Conservation (phyloP, 2,888 invertebrate species). For the Tetranychus piercei region DNA sequence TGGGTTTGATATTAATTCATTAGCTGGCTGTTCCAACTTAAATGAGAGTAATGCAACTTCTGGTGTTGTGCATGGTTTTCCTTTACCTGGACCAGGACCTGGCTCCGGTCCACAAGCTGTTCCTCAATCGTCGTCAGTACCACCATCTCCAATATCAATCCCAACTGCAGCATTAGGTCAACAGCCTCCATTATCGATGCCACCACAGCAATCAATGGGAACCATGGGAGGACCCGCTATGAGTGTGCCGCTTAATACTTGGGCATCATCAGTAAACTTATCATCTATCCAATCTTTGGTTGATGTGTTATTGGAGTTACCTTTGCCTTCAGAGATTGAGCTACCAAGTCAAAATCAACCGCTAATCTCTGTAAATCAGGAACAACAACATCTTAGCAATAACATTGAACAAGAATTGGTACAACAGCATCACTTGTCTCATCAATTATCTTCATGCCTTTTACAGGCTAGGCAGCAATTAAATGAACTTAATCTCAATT, state of each 20-base stretch:
- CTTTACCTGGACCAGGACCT: not conserved
- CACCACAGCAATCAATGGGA: not conserved
- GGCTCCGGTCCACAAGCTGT: not conserved
- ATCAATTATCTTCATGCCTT: conserved; percentile 11
- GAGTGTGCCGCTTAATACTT: conserved; percentile 9
- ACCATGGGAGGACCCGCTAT: conserved; percentile 1
- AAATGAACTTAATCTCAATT: conserved; percentile 13
- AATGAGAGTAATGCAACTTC: not conserved
- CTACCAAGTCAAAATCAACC: conserved; percentile 10
- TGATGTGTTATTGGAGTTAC: conserved; percentile 27
- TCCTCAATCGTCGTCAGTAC: not conserved
- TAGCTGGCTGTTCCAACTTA: not conserved
- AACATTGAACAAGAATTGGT: conserved; percentile 12
- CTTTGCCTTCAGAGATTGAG: conserved; percentile 22
- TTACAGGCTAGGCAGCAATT: conserved; percentile 17
- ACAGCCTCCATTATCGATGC: not conserved
- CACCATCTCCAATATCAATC: not conserved
- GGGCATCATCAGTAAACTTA: conserved; percentile 18
- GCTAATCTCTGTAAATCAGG: conserved; percentile 6
- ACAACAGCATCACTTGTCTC: conserved; percentile 13
- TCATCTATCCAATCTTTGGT: conserved; percentile 26
- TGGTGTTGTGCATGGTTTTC: not conserved
- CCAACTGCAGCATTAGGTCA: not conserved
- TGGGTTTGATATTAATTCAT: not conserved
- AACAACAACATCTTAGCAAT: conserved; percentile 9